These are phyloP conservation scores for Heliconius nattereri DNA, from an alignment of 1,140 invertebrate genomes.

Conservation along the genomic window DNA sequence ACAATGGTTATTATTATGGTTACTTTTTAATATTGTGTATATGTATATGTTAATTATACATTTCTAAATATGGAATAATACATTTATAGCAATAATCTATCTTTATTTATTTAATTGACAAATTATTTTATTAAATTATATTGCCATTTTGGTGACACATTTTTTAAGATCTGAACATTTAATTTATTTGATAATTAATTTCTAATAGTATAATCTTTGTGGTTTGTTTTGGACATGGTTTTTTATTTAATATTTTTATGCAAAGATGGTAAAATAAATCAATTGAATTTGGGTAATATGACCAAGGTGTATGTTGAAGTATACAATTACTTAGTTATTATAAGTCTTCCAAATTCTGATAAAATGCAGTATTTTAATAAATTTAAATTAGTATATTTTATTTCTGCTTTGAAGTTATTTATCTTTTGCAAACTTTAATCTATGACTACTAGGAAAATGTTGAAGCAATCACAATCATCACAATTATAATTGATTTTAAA, in stretches of 20 bases:
- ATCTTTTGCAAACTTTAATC: not conserved
- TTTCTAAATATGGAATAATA: too few relatives aligned
- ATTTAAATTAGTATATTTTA: not conserved
- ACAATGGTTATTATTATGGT: too few relatives aligned
- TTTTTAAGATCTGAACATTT: conserved; percentile 48
- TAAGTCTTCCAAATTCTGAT: not conserved
- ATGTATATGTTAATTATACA: too few relatives aligned
- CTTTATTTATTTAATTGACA: not conserved
- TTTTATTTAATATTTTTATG: not conserved
- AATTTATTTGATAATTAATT: not conserved
- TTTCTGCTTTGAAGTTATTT: not conserved
- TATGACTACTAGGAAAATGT: too few relatives aligned
- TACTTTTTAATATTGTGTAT: too few relatives aligned
- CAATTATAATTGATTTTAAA: not conserved
- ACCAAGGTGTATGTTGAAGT: not conserved
- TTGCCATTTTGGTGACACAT: conserved; percentile 60
- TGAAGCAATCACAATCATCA: not conserved
- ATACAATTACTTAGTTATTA: not conserved
- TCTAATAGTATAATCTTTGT: not conserved
- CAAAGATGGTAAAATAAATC: too few relatives aligned
- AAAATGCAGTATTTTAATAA: not conserved
- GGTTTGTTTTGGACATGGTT: not conserved
- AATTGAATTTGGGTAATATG: not conserved
- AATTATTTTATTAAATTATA: conserved; percentile 25
- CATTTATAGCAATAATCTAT: not conserved